Evolutionary conservation across 2,888 invertebrate species (phyloP).

Genomic region (Lasiommata megera): DNA sequence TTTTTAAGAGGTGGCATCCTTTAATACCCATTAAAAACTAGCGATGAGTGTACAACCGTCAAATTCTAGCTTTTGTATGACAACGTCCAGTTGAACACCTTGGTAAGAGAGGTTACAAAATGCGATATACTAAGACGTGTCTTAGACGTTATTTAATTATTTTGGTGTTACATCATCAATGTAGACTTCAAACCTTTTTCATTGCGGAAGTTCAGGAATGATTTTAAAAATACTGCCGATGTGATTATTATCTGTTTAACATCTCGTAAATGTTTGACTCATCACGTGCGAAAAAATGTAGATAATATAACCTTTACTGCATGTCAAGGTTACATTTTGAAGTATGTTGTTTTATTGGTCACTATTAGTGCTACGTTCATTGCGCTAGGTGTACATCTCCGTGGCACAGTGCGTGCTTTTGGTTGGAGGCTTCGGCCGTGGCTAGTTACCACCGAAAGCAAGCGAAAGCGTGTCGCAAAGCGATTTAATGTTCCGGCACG

Average conservation of each 20-base stretch:
- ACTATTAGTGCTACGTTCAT: background rate
- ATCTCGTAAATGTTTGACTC: conserved; percentile 13
- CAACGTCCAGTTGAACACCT: no score
- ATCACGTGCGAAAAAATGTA: conserved; percentile 2
- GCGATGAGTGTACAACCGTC: no score
- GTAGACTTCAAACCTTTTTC: background rate
- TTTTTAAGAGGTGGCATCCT: no score
- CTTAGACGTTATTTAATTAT: background rate
- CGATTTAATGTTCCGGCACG: no score
- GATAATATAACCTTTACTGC: conserved; percentile 13
- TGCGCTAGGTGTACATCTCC: background rate
- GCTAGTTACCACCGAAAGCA: no score
- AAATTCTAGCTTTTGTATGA: no score
- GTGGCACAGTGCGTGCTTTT: no score
- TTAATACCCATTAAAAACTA: no score
- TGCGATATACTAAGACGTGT: no score
- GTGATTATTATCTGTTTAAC: conserved; percentile 7
- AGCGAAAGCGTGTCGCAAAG: no score
- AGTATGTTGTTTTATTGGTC: background rate
- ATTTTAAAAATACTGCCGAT: background rate
- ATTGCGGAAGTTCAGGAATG: conserved; percentile 5
- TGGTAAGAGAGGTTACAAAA: no score
- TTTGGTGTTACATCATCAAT: background rate
- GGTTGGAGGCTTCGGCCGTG: no score
- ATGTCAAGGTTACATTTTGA: conserved; percentile 7